Percentiles rank a stretch among this genome's conserved stretches.
Evolutionary conservation across 2,888 invertebrate genomes (phyloP).

Genomic region (Hemaris fuciformis): DNA sequence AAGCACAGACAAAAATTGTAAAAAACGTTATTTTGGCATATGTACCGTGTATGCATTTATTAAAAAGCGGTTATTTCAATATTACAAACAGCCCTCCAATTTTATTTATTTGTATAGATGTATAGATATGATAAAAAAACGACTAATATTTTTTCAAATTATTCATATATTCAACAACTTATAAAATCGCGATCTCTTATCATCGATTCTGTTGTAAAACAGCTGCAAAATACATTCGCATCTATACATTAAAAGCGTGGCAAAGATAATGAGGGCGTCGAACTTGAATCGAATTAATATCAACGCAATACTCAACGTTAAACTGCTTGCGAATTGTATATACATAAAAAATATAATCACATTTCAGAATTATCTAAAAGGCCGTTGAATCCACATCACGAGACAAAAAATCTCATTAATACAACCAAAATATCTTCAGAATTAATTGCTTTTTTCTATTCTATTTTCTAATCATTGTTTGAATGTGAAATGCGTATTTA

Average conservation of each 20-base stretch:
- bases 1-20: too few species aligned
- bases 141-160: too few species aligned
- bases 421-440: not conserved
- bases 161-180: not conserved
- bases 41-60: too few species aligned
- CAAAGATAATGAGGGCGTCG: slow-evolving; percentile 55
- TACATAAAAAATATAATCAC: not conserved
- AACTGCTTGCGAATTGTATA: not conserved
- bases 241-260: slow-evolving; percentile 39
- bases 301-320: slow-evolving; percentile 19
- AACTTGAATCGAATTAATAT: slow-evolving; percentile 42
- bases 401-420: not conserved
- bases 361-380: not conserved
- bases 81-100: too few species aligned
- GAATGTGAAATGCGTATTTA: not conserved
- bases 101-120: too few species aligned
- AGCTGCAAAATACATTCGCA: slow-evolving; percentile 51
- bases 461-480: not conserved
- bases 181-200: slow-evolving; percentile 8
- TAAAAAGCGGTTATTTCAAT: too few species aligned
- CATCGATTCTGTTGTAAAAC: slow-evolving; percentile 26
- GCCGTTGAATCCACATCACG: not conserved
- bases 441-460: not conserved
- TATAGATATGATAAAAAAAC: too few species aligned
- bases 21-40: too few species aligned